These are phyloP conservation scores for Solen grandis DNA, from an alignment of 1,140 invertebrate species.

Conservation along the genomic window DNA sequence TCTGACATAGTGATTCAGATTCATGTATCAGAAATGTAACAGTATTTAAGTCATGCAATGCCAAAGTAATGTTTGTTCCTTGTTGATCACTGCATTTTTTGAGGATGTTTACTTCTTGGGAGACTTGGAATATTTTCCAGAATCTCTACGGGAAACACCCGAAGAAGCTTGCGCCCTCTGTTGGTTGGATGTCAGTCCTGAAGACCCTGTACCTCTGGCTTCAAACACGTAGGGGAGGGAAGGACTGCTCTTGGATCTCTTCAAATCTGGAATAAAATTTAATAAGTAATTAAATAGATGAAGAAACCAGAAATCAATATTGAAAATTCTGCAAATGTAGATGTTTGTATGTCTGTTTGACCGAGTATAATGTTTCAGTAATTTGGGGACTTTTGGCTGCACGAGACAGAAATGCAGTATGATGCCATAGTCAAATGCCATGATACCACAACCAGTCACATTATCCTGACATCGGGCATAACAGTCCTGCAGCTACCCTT, in stretches of 20 bases:
- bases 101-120: neutral
- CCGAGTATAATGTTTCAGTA: neutral
- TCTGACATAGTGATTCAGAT: too few relatives aligned
- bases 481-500: too few relatives aligned
- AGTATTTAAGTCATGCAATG: too few relatives aligned
- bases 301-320: neutral
- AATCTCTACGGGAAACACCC: neutral
- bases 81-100: too few relatives aligned
- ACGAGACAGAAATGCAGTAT: neutral
- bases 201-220: neutral
- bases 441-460: too few relatives aligned
- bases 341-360: neutral
- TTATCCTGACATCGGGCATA: too few relatives aligned
- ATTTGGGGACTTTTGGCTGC: neutral
- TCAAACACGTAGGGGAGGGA: constrained; percentile 52
- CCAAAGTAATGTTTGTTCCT: too few relatives aligned
- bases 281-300: too few relatives aligned
- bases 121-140: constrained; percentile 10
- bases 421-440: neutral
- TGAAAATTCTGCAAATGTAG: neutral
- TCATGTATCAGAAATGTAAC: too few relatives aligned
- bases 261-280: constrained; percentile 50
- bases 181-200: neutral
- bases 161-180: neutral
- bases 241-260: constrained; percentile 53